Percentiles rank a stretch among this genome's conserved stretches.
phyloP scores from a whole-genome alignment of 2,113 vertebrate genomes.

The Phaethornis superciliosus region DNA sequence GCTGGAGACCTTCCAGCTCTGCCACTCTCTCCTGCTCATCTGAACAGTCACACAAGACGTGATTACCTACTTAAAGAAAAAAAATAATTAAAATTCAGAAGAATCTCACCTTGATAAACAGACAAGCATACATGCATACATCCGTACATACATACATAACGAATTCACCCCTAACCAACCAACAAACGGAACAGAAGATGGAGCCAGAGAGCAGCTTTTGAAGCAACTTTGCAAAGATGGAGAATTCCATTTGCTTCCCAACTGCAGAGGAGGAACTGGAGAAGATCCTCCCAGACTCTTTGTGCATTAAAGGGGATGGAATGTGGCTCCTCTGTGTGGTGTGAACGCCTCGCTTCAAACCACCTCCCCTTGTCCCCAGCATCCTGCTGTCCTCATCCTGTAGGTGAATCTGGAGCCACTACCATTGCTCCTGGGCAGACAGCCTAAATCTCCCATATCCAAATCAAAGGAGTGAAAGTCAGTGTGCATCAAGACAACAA shows the following conservation, averaged over 20 bases:
- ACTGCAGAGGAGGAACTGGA: not conserved
- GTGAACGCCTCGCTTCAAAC: not conserved
- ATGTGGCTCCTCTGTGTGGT: not conserved
- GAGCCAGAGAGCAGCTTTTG: conserved; percentile 65
- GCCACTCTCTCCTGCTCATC: not conserved
- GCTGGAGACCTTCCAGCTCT: not conserved
- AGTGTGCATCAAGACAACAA: not conserved
- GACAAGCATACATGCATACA: not conserved
- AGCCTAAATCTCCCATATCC: not conserved
- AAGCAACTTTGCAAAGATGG: not conserved
- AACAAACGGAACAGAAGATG: conserved; percentile 42
- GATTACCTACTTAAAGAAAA: not conserved
- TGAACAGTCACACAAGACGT: not conserved
- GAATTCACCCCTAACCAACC: not conserved
- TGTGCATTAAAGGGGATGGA: not conserved
- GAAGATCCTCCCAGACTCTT: not conserved
- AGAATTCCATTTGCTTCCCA: not conserved
- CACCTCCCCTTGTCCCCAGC: not conserved
- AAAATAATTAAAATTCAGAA: not conserved
- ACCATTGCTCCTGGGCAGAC: not conserved
- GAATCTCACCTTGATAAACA: not conserved
- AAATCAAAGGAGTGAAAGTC: not conserved
- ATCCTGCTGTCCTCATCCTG: not conserved
- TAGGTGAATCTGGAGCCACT: fast-evolving
- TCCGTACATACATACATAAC: not conserved